Base-by-base conservation (phyloP, 1,140 invertebrate species). In the Pogonus chalceus region DNA sequence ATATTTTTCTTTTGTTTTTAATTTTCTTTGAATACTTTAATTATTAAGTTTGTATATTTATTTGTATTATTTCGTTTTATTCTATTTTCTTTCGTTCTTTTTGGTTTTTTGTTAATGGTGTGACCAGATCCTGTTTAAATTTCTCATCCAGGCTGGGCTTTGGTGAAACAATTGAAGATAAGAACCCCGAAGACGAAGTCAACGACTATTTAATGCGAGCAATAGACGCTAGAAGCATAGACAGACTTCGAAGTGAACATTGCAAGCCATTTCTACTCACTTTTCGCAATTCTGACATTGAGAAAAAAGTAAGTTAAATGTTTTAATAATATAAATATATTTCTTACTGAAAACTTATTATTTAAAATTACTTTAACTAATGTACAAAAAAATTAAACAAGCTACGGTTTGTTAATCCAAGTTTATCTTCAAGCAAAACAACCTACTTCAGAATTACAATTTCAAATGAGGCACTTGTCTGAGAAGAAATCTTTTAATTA, bases 171-270 rank as follows among this genome's bases (percentile, higher is more conserved):
- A 67, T 67, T 24, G 73, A 75, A 20, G 72, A 76, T 37, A 87
- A 87, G 67, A 82, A 90, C 66, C 86, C 88, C 0, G 87, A 92
- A 58, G 90, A 93, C 56, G 92, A 95, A 72, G 91, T 96, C 1
- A 94, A 95, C 66, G 92, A 96, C 57, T 96, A 96, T 70, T 74
- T 96, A 26, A 89, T 90, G 76, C 81, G 87, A 49, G 92, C 92
- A 1, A 96, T 96, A 55, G 92, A 96, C 71, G 92, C 92, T 0
- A 78, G 92, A n/a, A 92, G 89, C 65, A 92, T 94, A 48, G 91
- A 96, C 70, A 79, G 85, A 49, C 76, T 94, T 9, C 78, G 90
- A 26, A 79, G 84, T 0, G 88, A 94, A 59, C 90, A 95, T 68
- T 93, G 90, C 62, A 80, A 80, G 14, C 79, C 82, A 0, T 79